Base-by-base conservation (phyloP, 1,140 invertebrate genomes). In the Bombus soroeensis region DNA sequence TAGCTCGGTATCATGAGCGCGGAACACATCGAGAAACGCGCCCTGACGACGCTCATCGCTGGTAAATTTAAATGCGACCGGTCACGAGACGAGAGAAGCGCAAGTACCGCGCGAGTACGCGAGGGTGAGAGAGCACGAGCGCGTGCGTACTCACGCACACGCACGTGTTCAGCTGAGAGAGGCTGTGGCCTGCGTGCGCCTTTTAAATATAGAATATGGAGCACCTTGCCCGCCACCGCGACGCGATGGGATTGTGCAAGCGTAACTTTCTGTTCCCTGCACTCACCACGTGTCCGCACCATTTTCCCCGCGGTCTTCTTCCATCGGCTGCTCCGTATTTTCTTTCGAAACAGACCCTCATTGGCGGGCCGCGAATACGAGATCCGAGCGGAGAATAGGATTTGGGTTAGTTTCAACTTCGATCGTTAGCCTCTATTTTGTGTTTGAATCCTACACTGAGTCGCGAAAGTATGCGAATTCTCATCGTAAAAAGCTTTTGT, bases 161-260 rank as follows among this genome's bases (percentile, higher is more conserved):
- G 80, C 82, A 73, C 66, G 90, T 78, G 87, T 66, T 83, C 37
- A 72, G 34, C 15, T 9, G 59, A 66, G 64, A 10, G 81, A 62
- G 59, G 12, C 28, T n/a, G 66, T 74, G 88, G 59, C 87, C 81
- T 78, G 87, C 79, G 87, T 43, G 79, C 81, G 81, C 68, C 85
- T 90, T 62, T 92, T 92, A 92, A 92, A 92, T 92, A 92, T 92
- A 92, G 91, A 92, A 91, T 91, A 90, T 93, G 64, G 89, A 93
- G 89, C 90, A 92, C 90, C 89, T 90, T 89, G 83, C 90, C 84
- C 85, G 79, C 86, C 88, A 85, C 87, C 75, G 32, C 68, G 77
- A 73, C 68, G 64, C 62, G 86, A 82, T 83, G 80, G 73, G 78
- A 90, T 91, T 92, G 91, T 90, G 91, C 89, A 92, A 92, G 91